Conservation (phyloP, 2,113 vertebrate genomes). For the Elanus axillaris region DNA sequence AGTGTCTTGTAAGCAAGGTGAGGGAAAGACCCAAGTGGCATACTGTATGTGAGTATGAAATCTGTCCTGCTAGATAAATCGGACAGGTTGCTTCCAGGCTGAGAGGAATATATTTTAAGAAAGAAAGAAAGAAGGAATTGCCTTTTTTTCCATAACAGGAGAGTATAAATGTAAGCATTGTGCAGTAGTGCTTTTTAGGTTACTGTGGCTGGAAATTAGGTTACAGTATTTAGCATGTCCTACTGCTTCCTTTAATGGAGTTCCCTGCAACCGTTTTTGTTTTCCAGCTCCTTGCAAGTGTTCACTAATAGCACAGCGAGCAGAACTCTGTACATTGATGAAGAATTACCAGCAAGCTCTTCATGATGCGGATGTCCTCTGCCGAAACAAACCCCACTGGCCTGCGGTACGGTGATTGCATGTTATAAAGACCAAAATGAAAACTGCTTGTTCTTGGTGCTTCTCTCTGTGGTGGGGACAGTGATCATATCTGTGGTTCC, state of each 20-base stretch:
- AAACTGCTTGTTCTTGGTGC: not conserved
- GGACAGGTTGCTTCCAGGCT: not conserved
- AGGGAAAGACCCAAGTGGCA: not conserved
- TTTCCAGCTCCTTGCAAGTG: conserved; percentile 79
- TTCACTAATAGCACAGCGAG: conserved; percentile 76
- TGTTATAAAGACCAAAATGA: not conserved
- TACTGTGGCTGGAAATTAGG: not conserved
- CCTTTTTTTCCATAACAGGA: not conserved
- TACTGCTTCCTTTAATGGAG: not conserved
- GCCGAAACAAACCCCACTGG: conserved; percentile 77
- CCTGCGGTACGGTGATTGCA: conserved; percentile 73
- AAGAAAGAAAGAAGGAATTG: not conserved
- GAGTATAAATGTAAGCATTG: not conserved
- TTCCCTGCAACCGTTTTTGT: not conserved
- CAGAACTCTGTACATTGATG: conserved; percentile 80
- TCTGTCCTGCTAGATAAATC: not conserved
- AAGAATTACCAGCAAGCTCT: conserved; percentile 82
- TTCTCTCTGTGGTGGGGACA: not conserved
- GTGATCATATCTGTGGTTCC: not conserved
- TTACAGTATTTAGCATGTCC: not conserved
- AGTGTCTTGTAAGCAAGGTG: not conserved
- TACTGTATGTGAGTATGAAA: not conserved
- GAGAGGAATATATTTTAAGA: not conserved
- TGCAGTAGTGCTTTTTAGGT: not conserved
- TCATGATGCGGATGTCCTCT: conserved; percentile 76